Percentiles rank a stretch among this genome's conserved stretches.
Evolutionary conservation across 37 sponge, comb jelly and placozoan species (phyloP).

Genomic region (Haliclona indistincta): DNA sequence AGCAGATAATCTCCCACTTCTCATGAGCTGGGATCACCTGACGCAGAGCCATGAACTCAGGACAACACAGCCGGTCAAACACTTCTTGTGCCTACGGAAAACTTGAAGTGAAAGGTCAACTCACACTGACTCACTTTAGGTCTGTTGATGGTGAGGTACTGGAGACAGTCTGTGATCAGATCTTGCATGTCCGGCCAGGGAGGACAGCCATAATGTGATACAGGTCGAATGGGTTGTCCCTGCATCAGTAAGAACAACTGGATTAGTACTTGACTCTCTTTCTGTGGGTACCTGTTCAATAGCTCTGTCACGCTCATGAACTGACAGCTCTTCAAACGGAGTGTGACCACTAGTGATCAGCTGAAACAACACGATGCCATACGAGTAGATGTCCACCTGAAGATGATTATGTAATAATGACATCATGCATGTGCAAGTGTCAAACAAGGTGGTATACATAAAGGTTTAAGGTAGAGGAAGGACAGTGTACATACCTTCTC

Average conservation of each 20-base stretch:
- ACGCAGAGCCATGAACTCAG: constrained; percentile 63
- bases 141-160: constrained; percentile 54
- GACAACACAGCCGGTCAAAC: constrained; percentile 51
- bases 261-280: not conserved
- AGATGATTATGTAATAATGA: not conserved
- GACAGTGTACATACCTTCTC: constrained; percentile 32
- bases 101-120: too few relatives aligned
- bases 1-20: constrained; percentile 25
- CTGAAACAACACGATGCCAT: constrained; percentile 58
- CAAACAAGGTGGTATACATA: not conserved
- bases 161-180: constrained; percentile 67
- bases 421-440: not conserved
- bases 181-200: constrained; percentile 91
- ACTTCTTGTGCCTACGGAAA: constrained; percentile 46
- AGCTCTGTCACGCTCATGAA: constrained; percentile 59
- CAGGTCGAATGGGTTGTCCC: constrained; percentile 57
- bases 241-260: not conserved
- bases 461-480: not conserved
- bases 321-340: constrained; percentile 68
- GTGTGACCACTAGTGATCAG: constrained; percentile 72
- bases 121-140: constrained; percentile 29
- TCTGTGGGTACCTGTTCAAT: constrained; percentile 44
- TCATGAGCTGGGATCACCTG: constrained; percentile 46
- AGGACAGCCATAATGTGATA: constrained; percentile 68
- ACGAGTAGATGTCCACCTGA: constrained; percentile 71